Conservation (phyloP, 2,797 vertebrate genomes). For the Caiman crocodilus region DNA sequence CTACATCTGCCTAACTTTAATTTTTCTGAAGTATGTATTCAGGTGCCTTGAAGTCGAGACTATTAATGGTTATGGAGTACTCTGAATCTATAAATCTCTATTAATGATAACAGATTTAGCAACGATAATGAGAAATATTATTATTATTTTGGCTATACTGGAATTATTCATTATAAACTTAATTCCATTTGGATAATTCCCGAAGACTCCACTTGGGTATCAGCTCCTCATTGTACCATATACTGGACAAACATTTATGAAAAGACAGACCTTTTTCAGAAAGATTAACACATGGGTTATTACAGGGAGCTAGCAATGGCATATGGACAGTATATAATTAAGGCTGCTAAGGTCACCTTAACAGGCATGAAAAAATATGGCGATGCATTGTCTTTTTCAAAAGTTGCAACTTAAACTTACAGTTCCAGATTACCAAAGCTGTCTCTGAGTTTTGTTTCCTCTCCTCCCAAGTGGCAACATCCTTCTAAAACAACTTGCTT, state of each 20-base stretch:
- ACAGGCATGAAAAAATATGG: no score
- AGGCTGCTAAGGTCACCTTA: background rate
- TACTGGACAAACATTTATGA: background rate
- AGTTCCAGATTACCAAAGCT: background rate
- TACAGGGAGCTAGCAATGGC: background rate
- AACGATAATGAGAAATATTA: background rate
- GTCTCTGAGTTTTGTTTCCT: background rate
- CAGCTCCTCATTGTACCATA: background rate
- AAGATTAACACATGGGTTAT: background rate
- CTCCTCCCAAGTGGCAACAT: background rate
- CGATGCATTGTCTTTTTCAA: background rate
- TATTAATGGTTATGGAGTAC: background rate
- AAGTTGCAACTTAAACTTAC: background rate
- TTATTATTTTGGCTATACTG: background rate
- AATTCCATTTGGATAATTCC: background rate
- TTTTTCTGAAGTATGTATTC: fast-evolving
- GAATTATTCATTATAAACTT: background rate
- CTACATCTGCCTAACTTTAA: background rate
- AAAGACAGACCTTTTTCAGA: background rate
- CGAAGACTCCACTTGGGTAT: background rate
- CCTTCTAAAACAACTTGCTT: background rate
- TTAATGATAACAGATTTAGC: no score
- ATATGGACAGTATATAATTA: background rate
- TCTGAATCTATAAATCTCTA: background rate
- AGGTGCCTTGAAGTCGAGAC: background rate